Evolutionary conservation across 2,888 invertebrate genomes (phyloP).

Genomic region (Metopia argyrocephala): DNA sequence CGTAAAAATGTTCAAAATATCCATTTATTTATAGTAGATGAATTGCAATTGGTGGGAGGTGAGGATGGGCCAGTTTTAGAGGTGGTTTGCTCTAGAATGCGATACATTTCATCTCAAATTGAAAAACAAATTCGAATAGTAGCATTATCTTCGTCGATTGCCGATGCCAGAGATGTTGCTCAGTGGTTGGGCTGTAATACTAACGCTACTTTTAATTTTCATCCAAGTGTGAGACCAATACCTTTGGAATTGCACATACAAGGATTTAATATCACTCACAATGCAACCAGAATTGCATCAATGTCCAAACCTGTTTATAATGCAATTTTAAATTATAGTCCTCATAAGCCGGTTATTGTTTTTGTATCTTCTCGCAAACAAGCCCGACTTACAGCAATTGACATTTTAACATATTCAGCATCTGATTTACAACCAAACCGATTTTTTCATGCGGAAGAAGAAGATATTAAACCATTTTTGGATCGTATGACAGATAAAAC

Average conservation of each 20-base stretch:
- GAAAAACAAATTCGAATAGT: slow-evolving; percentile 94
- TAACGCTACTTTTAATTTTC: slow-evolving; percentile 98
- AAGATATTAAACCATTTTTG: slow-evolving; percentile 92
- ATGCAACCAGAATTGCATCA: slow-evolving; percentile 95
- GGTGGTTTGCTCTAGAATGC: slow-evolving; percentile 92
- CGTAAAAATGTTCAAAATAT: slow-evolving; percentile 98
- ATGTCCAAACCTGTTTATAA: slow-evolving; percentile 99
- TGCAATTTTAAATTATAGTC: slow-evolving; percentile 90
- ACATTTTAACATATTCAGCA: slow-evolving; percentile 94
- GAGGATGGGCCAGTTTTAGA: slow-evolving; percentile 96
- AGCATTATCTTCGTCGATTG: slow-evolving; percentile 94
- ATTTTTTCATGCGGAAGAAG: slow-evolving; percentile 93
- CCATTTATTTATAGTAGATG: slow-evolving; percentile 97
- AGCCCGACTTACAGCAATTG: slow-evolving; percentile 95
- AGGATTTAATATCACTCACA: slow-evolving; percentile 98
- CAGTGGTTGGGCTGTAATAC: slow-evolving; percentile 98
- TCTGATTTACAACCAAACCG: slow-evolving; percentile 91
- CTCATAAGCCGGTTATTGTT: slow-evolving; percentile 90
- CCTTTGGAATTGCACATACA: slow-evolving; percentile 97
- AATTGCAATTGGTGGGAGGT: slow-evolving; percentile 93
- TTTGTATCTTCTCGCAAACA: slow-evolving; percentile 95
- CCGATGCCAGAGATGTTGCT: slow-evolving; percentile 96
- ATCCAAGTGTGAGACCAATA: slow-evolving; percentile 96
- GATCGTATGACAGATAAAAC: slow-evolving; percentile 93
- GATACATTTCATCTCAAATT: slow-evolving; percentile 97